A percentile compares a stretch with the other conserved stretches of the same genome.
Evolutionary conservation across 2,113 vertebrate species (phyloP).

Genomic region (Pipra filicauda): DNA sequence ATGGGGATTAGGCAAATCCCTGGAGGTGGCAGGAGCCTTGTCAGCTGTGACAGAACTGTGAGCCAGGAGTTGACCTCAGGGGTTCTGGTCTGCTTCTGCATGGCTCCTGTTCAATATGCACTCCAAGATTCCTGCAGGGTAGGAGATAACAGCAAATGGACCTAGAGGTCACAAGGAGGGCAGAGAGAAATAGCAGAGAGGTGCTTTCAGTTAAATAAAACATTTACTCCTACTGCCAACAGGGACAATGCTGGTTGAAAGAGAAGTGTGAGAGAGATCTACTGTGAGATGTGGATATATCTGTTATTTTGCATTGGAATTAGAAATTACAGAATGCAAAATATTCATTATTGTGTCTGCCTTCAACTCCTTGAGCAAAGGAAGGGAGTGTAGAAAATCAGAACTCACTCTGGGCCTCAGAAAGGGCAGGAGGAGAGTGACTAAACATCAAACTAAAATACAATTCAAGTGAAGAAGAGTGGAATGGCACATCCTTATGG

Average conservation of each 20-base stretch:
- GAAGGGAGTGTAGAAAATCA: rapidly evolving
- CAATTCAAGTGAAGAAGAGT: neutral
- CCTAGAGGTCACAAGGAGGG: neutral
- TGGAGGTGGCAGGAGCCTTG: neutral
- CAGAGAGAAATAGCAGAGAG: neutral
- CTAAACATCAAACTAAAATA: neutral
- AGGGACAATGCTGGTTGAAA: neutral
- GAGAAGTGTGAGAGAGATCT: neutral
- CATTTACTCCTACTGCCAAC: neutral
- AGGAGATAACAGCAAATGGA: neutral
- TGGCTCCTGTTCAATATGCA: neutral
- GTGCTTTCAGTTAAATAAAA: neutral
- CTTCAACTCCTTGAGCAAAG: neutral
- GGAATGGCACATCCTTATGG: neutral
- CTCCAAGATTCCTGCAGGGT: neutral
- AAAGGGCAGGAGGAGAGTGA: neutral
- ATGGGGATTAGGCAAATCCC: neutral
- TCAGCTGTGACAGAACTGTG: neutral
- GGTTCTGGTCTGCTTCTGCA: neutral
- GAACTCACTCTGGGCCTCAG: neutral
- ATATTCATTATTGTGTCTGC: neutral
- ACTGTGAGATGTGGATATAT: neutral
- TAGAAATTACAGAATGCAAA: neutral
- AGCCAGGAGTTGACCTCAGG: neutral
- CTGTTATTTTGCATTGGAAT: neutral